A percentile compares a stretch with the other conserved stretches of the same genome.
Evolutionary conservation across 1,140 invertebrate genomes (phyloP).

Genomic region (Drepana arcuata): DNA sequence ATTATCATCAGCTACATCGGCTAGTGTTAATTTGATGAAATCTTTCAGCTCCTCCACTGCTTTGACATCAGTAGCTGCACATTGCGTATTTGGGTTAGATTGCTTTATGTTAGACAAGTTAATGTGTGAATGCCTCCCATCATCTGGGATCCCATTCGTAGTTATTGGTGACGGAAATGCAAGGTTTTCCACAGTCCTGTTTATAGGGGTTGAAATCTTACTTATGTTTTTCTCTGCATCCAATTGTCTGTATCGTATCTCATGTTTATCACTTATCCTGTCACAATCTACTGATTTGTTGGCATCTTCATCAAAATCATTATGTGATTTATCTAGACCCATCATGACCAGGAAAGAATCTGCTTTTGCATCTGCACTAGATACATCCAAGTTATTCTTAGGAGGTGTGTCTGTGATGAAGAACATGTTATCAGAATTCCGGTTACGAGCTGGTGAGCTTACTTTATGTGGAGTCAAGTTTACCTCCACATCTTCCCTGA

Average conservation of each 20-base stretch:
- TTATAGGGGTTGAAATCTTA: conserved; percentile 52
- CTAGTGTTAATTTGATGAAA: conserved; percentile 48
- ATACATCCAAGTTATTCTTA: conserved; percentile 28
- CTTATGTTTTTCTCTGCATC: conserved; percentile 51
- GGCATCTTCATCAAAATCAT: conserved; percentile 34
- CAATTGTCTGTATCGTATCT: conserved; percentile 33
- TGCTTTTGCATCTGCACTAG: conserved; percentile 30
- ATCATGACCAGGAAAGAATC: conserved; percentile 61
- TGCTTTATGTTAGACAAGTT: conserved; percentile 31
- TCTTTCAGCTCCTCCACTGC: conserved; percentile 61
- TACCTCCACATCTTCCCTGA: conserved; percentile 46
- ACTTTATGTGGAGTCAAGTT: conserved; percentile 26
- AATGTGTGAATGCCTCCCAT: conserved; percentile 24
- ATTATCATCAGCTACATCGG: conserved; percentile 59
- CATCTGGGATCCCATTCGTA: conserved; percentile 36
- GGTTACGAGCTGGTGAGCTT: conserved; percentile 30
- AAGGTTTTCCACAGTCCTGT: conserved; percentile 31
- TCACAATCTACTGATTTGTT: conserved; percentile 38
- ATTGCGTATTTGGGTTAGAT: conserved; percentile 13
- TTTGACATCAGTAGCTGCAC: conserved; percentile 27
- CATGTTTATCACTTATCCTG: conserved; percentile 38
- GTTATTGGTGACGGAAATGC: conserved; percentile 39
- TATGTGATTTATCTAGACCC: conserved; percentile 49
- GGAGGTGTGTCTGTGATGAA: conserved; percentile 44
- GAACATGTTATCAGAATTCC: conserved; percentile 56